phyloP scores from a whole-genome alignment of 2,113 vertebrate species.

The Percina caprodes region DNA sequence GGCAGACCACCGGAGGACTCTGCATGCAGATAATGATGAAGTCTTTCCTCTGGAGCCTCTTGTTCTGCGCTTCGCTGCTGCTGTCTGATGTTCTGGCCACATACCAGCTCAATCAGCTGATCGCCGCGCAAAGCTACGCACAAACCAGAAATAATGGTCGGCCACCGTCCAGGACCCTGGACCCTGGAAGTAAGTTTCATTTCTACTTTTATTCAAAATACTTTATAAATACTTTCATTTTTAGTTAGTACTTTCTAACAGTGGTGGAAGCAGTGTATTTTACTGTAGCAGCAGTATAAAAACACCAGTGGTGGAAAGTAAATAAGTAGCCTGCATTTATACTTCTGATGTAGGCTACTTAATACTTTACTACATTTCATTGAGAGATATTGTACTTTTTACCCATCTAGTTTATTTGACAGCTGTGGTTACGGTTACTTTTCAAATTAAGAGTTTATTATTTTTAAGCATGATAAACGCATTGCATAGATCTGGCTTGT shows the following conservation, averaged over 20 bases:
- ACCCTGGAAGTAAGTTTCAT: constrained; percentile 75
- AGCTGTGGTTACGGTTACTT: not conserved
- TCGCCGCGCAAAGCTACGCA: constrained; percentile 76
- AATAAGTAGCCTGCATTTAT: not conserved
- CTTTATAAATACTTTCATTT: not conserved
- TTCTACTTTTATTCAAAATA: not conserved
- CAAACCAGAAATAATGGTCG: constrained; percentile 70
- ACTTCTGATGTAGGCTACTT: not conserved
- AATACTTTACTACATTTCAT: not conserved
- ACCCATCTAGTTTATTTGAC: not conserved
- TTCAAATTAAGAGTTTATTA: not conserved
- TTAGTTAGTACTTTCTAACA: not conserved
- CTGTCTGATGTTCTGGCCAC: constrained; percentile 71
- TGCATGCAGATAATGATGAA: constrained; percentile 67
- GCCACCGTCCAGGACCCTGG: constrained; percentile 70
- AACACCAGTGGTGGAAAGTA: not conserved
- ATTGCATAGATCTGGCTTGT: not conserved
- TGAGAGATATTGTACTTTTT: not conserved
- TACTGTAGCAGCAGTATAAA: not conserved
- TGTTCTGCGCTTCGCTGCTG: constrained; percentile 73
- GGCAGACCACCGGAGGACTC: constrained; percentile 15
- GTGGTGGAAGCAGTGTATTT: not conserved
- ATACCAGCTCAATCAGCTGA: constrained; percentile 60
- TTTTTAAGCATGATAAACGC: not conserved
- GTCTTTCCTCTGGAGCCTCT: constrained; percentile 67